Evolutionary conservation across 2,797 vertebrate genomes (phyloP).

Genomic region (Bovichtus diacanthus): DNA sequence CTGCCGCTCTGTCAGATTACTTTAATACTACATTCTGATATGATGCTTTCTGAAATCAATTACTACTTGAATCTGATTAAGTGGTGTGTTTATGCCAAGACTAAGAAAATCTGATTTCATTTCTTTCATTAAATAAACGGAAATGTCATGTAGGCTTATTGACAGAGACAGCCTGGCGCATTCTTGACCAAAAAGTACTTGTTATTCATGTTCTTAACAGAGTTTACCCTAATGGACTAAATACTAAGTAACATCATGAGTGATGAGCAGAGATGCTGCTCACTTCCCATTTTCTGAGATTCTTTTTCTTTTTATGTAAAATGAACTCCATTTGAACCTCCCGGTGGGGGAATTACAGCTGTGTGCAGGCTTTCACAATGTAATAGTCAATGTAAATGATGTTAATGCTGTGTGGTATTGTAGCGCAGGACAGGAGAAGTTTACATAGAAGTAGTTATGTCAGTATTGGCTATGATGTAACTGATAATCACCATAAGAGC

Average conservation of each 20-base stretch:
- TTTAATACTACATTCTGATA: not conserved
- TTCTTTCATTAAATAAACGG: constrained; percentile 20
- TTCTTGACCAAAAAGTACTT: constrained; percentile 8
- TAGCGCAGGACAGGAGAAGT: not conserved
- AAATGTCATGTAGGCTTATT: constrained; percentile 4
- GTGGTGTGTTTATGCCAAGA: constrained; percentile 12
- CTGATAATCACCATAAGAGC: constrained; percentile 15
- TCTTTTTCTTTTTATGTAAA: constrained; percentile 12
- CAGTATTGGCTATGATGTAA: constrained; percentile 21
- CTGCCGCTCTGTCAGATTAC: constrained; percentile 8
- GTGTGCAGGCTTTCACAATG: not conserved
- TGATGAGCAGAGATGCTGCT: constrained; percentile 35
- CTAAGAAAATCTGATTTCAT: constrained; percentile 11
- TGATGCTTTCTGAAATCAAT: constrained; percentile 35
- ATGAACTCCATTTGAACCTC: constrained; percentile 73
- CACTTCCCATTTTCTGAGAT: constrained; percentile 35
- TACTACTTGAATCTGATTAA: constrained; percentile 24
- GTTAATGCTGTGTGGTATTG: constrained; percentile 29
- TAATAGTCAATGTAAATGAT: too few species aligned
- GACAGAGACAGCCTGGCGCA: constrained; percentile 10
- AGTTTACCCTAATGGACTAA: constrained; percentile 28
- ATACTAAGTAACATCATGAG: constrained; percentile 35
- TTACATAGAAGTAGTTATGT: constrained; percentile 17
- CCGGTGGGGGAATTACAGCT: not conserved
- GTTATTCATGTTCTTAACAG: constrained; percentile 12